phyloP scores from a whole-genome alignment of 2,113 vertebrate genomes.

The Cynocephalus volans region DNA sequence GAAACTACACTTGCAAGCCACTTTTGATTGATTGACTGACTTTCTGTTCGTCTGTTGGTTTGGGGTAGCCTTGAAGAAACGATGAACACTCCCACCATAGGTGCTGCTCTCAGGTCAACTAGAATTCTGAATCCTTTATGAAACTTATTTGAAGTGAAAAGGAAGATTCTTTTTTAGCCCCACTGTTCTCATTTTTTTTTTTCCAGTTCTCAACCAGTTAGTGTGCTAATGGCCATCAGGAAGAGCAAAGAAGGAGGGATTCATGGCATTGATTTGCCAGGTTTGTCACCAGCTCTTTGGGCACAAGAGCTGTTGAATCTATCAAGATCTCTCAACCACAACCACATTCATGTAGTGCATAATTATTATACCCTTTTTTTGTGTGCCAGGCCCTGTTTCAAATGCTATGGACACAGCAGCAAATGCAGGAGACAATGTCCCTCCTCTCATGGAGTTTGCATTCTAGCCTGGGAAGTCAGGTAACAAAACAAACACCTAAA shows the following conservation, averaged over 20 bases:
- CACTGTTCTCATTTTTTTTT: slow-evolving; percentile 11
- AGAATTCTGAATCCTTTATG: not conserved
- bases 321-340: slow-evolving; percentile 17
- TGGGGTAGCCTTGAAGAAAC: not conserved
- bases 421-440: not conserved
- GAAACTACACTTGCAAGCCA: not conserved
- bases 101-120: not conserved
- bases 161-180: not conserved
- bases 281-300: slow-evolving; percentile 53
- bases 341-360: not conserved
- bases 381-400: not conserved
- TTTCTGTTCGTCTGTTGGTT: not conserved
- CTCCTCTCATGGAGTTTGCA: not conserved
- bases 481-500: not conserved
- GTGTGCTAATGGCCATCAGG: not conserved
- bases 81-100: not conserved
- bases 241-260: not conserved
- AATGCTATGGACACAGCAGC: not conserved
- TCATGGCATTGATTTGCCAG: not conserved
- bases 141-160: slow-evolving; percentile 23
- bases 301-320: not conserved
- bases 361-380: not conserved
- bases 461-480: not conserved
- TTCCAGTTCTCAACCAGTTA: not conserved
- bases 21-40: not conserved